Evolutionary conservation across 2,888 invertebrate genomes (phyloP), one percentile per base, ranked within the genome.

Genomic region (Latrodectus hesperus): DNA sequence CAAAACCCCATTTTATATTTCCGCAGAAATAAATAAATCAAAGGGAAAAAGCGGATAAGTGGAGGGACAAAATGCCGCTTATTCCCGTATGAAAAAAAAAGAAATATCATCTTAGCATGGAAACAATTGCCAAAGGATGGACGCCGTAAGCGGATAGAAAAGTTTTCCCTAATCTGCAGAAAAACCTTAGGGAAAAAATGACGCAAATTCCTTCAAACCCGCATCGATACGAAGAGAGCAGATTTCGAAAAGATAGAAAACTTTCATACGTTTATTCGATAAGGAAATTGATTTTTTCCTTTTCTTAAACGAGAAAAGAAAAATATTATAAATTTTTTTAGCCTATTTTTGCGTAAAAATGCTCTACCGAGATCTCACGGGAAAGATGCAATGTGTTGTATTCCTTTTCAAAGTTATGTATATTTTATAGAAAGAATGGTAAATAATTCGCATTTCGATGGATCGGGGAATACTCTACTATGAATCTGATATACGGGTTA

Each of bases 261-360:
- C 79, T 60, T 55, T 71, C 71, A 70, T 80, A 80, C 72, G 71
- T 80, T 80, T 80, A 80, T 80, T 80, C 71, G 79, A 80, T 80
- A 72, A 71, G 79, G 79, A 80, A 80, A 80, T 80, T 80, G 79
- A 80, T 67, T 60, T 55, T 80, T 38, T 55, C 6, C 55, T 14
- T 14, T 6, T 6, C 55, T 55, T 55, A 22, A 22, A 22, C 22
- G 22, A 22, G 22, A 22, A 22, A 55, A 16, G 55, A 55, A 55
- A 55, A 55, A 55, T 55, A 55, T 55, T 49, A 22, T 71, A 80
- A 71, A 80, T 80, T 71, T 72, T 55, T 55, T 71, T 64, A 64
- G 71, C 72, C 64, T 64, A 60, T 80, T 80, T 80, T 80, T 80
- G 71, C 64, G 49, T 64, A 22, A 60, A 80, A 72, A 71, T 51